Evolutionary conservation across 64 coral and sea anemone genomes (phyloP).

Genomic region (Dendrophyllia cribrosa): DNA sequence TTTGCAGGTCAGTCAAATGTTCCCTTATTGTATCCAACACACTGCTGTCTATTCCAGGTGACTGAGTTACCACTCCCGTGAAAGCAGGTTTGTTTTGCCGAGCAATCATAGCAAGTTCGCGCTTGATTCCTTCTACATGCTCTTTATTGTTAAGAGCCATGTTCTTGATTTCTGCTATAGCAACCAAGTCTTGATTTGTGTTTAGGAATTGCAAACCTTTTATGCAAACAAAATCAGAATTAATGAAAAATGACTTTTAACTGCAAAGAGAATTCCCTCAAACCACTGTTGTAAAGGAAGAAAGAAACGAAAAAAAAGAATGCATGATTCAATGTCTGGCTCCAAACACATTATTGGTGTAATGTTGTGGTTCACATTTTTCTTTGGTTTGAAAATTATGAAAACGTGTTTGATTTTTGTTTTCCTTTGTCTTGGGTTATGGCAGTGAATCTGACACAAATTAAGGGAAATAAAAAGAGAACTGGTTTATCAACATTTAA

Average conservation of each 20-base stretch:
- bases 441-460: too few species aligned
- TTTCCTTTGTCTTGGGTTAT: too few species aligned
- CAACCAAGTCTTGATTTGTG: conserved; percentile 55
- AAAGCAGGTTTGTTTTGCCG: conserved; percentile 74
- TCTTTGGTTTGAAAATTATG: too few species aligned
- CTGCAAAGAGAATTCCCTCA: neutral
- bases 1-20: conserved; percentile 70
- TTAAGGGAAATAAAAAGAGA: too few species aligned
- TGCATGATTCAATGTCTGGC: too few species aligned
- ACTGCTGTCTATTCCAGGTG: conserved; percentile 65
- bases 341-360: too few species aligned
- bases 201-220: conserved; percentile 51
- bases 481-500: too few species aligned
- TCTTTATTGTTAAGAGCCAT: conserved; percentile 81
- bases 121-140: conserved; percentile 71
- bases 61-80: conserved; percentile 38
- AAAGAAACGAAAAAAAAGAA: too few species aligned
- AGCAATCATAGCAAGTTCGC: conserved; percentile 76
- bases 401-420: too few species aligned
- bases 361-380: too few species aligned
- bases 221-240: neutral
- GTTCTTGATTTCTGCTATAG: conserved; percentile 61
- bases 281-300: too few species aligned
- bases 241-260: neutral
- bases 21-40: conserved; percentile 75